Percentiles rank a stretch among this genome's conserved stretches.
Conservation (phyloP, 2,888 invertebrate genomes). For the Dugesia japonica region DNA sequence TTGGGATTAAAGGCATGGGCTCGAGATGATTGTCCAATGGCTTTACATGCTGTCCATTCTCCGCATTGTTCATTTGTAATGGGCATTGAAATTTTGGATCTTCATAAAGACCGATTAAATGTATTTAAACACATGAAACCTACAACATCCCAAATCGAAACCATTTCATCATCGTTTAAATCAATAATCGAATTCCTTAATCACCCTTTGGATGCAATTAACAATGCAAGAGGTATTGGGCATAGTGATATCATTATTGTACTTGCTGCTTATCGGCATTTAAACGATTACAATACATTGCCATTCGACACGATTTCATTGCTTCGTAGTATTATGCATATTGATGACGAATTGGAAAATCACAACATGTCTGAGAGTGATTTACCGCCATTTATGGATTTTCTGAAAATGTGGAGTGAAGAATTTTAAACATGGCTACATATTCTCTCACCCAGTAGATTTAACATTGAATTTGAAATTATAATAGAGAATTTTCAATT, state of each 20-base stretch:
- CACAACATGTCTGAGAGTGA: background rate
- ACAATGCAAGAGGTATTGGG: background rate
- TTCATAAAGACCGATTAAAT: constrained; percentile 1
- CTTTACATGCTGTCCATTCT: background rate
- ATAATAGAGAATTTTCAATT: constrained; percentile 13
- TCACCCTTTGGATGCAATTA: background rate
- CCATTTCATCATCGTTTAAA: background rate
- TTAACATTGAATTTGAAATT: background rate
- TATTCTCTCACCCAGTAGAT: background rate
- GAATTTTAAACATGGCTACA: background rate
- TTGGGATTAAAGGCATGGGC: constrained; percentile 6
- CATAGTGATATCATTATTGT: constrained; percentile 7
- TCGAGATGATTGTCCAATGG: constrained; percentile 11
- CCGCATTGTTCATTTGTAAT: constrained; percentile 11
- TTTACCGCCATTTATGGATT: background rate
- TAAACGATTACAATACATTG: background rate
- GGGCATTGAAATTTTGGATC: constrained; percentile 3
- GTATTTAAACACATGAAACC: background rate
- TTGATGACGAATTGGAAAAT: constrained; percentile 4
- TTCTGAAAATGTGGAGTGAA: constrained; percentile 6
- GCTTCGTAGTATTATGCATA: constrained; percentile 14
- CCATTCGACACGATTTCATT: background rate
- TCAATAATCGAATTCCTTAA: background rate
- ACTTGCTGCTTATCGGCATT: background rate
- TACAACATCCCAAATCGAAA: background rate